Evolutionary conservation across 1,140 invertebrate species (phyloP).

Genomic region (Drosophila cardini): DNA sequence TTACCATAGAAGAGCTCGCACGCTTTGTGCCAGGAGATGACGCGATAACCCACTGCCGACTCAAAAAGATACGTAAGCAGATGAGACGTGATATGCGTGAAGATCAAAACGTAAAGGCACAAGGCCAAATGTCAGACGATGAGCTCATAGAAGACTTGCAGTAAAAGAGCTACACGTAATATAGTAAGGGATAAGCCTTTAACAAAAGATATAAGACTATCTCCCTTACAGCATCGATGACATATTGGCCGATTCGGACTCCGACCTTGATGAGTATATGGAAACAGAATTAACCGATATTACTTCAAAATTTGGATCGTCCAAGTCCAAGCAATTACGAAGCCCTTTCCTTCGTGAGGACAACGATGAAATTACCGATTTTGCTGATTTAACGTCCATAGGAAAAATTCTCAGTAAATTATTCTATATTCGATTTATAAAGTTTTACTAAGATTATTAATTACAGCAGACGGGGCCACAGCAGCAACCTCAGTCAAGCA

Average conservation of each 20-base stretch:
- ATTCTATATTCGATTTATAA: not conserved
- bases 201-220: not conserved
- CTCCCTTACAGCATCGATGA: conserved; percentile 88
- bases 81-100: conserved; percentile 90
- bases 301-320: conserved; percentile 59
- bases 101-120: conserved; percentile 85
- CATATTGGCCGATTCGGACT: conserved; percentile 90
- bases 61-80: conserved; percentile 93
- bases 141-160: conserved; percentile 64
- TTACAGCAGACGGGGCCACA: conserved; percentile 77
- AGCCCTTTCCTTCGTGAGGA: conserved; percentile 94
- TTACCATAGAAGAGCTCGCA: conserved; percentile 90
- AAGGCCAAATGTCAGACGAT: conserved; percentile 86
- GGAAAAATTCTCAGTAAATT: conserved; percentile 88
- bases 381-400: conserved; percentile 91
- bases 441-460: not conserved
- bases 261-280: conserved; percentile 87
- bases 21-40: conserved; percentile 90
- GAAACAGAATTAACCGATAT: conserved; percentile 85
- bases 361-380: conserved; percentile 93
- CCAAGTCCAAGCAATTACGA: conserved; percentile 67
- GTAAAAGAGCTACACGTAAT: conserved; percentile 83
- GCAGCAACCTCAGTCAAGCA: conserved; percentile 24
- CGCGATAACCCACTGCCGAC: conserved; percentile 89
- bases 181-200: not conserved